Percentiles rank a stretch among this genome's conserved stretches.
Evolutionary conservation across 2,888 invertebrate genomes (phyloP).

Genomic region (Epistrophella euchroma): DNA sequence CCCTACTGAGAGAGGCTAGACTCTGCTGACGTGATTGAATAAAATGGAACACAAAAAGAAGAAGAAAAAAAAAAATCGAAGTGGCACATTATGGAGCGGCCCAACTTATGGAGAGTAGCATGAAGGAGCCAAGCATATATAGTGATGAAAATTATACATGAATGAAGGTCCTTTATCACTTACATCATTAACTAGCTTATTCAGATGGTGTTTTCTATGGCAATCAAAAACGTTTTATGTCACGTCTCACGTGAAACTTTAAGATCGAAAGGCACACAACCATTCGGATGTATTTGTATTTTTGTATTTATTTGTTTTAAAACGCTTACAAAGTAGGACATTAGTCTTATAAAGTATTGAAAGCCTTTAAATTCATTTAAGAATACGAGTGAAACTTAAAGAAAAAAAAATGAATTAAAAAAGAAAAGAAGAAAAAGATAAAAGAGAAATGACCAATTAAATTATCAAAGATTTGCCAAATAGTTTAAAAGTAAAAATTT

Average conservation of each 20-base stretch:
- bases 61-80: slow-evolving; percentile 34
- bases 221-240: slow-evolving; percentile 54
- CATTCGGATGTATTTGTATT: slow-evolving; percentile 3
- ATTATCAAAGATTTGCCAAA: no score
- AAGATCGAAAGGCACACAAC: slow-evolving; percentile 19
- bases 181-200: slow-evolving; percentile 66
- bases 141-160: slow-evolving; percentile 27
- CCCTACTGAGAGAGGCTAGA: slow-evolving; percentile 17
- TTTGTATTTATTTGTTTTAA: no score
- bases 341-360: no score
- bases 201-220: slow-evolving; percentile 46
- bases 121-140: slow-evolving; percentile 1
- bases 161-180: slow-evolving; percentile 56
- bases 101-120: slow-evolving; percentile 41
- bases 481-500: no score
- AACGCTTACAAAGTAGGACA: no score
- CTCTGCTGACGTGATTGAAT: slow-evolving; percentile 64
- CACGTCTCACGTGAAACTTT: slow-evolving; percentile 58
- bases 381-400: no score
- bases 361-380: no score
- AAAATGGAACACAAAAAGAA: slow-evolving; percentile 48
- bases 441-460: no score
- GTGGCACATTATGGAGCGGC: slow-evolving; percentile 58
- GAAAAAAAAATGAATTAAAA: no score
- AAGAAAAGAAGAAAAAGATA: no score